A percentile compares a stretch with the other conserved stretches of the same genome.
phyloP scores from a whole-genome alignment of 1,140 invertebrate genomes.

The Ladona fulva region DNA sequence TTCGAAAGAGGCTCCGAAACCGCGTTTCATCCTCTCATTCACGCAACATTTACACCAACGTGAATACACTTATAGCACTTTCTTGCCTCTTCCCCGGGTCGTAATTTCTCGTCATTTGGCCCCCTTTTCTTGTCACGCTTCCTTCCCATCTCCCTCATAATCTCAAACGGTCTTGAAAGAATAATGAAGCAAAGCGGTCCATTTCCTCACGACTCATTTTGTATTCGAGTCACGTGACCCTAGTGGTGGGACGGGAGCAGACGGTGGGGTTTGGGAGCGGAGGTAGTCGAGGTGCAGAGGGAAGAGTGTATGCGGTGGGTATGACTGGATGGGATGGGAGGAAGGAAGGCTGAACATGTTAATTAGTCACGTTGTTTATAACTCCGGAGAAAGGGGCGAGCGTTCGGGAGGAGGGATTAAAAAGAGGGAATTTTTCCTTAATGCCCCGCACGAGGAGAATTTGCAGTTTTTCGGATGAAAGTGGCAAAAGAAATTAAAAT shows the following conservation, averaged over 20 bases:
- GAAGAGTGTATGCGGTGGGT: too few species aligned
- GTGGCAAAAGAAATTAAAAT: neutral
- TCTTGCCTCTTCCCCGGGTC: neutral
- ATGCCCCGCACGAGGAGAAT: too few species aligned
- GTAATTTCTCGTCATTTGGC: too few species aligned
- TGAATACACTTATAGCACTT: neutral
- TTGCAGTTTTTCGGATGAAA: too few species aligned
- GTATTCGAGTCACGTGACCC: neutral
- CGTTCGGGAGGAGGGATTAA: neutral
- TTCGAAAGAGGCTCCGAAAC: too few species aligned
- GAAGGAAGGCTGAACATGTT: neutral
- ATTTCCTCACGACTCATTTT: neutral
- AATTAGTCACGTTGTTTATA: constrained; percentile 7
- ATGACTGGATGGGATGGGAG: too few species aligned
- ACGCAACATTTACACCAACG: neutral
- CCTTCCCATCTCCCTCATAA: neutral
- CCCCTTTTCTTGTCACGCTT: too few species aligned
- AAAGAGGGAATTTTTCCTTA: neutral
- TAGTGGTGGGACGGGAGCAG: too few species aligned
- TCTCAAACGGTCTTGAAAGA: constrained; percentile 5
- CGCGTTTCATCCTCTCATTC: too few species aligned
- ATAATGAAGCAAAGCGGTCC: neutral
- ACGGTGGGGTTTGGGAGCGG: too few species aligned
- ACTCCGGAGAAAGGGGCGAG: neutral
- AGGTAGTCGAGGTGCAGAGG: too few species aligned